Base-by-base conservation (phyloP, 1,140 invertebrate genomes). In the Euura lappo region DNA sequence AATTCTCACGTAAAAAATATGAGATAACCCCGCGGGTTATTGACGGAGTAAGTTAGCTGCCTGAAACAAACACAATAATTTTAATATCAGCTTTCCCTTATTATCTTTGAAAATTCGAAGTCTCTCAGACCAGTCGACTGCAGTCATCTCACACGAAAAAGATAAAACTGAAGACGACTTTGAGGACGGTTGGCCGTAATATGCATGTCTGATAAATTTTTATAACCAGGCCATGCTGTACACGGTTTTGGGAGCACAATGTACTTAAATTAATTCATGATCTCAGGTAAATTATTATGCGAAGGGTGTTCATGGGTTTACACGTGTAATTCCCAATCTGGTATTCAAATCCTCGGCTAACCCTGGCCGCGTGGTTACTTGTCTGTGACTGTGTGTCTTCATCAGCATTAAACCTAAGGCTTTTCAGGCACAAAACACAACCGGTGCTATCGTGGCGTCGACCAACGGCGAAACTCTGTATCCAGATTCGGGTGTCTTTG, bases 261-360 rank as follows among this genome's bases (percentile, higher is more conserved):
- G 44, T 68, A 68, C 66, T 68, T 10, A 68, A 68, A 68, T 68
- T 68, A 68, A 68, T 68, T 68, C 66, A 68, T 68, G 66, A 68
- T 68, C 66, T 68, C 66, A 44, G 13, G 66, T 44, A 68, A 68
- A 68, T 68, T 68, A 68, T 44, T 68, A 68, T 68, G 66, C 66
- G 66, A 68, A 44, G 66, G 66, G 28, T 68, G 66, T 68, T 68
- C 66, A 68, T 68, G 66, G 66, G 66, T 68, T 68, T 68, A 68
- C 66, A 68, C 66, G 66, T 68, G 66, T 68, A 68, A 68, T 68
- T 68, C 66, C 66, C 66, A 68, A 68, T 68, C 66, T 68, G 66
- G 66, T 68, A 68, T 68, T 68, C 66, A 68, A 68, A 68, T 68
- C 66, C 66, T 7, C 8, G 66, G 66, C 66, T 68, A 68, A 68